Evolutionary conservation across 2,797 vertebrate species (phyloP).

Genomic region (Poeciliopsis presidionis): DNA sequence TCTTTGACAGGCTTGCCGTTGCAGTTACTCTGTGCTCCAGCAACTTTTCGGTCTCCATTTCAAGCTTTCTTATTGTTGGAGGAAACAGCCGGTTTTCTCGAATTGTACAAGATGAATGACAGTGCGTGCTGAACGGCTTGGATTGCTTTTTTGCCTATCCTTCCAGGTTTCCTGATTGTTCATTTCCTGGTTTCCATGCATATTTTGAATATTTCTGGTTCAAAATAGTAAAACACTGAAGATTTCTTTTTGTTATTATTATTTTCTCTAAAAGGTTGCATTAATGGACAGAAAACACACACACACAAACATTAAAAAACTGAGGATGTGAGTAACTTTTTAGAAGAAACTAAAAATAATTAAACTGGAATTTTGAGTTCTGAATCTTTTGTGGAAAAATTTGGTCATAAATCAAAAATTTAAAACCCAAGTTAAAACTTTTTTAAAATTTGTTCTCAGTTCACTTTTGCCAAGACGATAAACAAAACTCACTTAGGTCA

Average conservation of each 20-base stretch:
- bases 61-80: neutral
- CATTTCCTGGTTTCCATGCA: neutral
- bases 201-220: neutral
- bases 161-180: neutral
- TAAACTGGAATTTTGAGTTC: neutral
- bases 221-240: neutral
- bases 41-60: conserved; percentile 45
- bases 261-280: neutral
- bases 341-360: neutral
- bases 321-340: neutral
- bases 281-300: neutral
- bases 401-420: neutral
- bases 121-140: no score
- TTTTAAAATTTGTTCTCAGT: neutral
- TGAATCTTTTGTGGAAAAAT: neutral
- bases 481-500: neutral
- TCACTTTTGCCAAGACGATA: neutral
- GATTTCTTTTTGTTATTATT: neutral
- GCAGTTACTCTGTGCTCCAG: conserved; percentile 2
- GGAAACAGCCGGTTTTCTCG: neutral
- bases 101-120: neutral
- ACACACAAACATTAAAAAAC: neutral
- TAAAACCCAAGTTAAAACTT: neutral
- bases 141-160: neutral
- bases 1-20: conserved; percentile 35